Evolutionary conservation across 2,113 vertebrate species (phyloP).

Genomic region (Eptesicus fuscus): DNA sequence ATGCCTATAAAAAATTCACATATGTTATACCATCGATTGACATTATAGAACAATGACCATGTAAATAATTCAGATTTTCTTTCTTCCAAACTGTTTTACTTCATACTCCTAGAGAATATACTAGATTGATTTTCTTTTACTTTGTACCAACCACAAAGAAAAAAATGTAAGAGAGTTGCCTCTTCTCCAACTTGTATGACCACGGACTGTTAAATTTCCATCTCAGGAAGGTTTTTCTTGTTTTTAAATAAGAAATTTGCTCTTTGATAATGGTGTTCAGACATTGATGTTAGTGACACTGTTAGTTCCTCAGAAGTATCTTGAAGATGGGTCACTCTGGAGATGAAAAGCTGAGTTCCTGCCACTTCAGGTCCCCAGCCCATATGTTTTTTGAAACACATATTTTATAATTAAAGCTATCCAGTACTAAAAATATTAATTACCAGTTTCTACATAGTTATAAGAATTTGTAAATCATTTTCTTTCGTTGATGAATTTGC

Average conservation of each 20-base stretch:
- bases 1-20: background rate
- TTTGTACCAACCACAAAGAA: background rate
- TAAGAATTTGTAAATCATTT: background rate
- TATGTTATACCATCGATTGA: background rate
- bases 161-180: background rate
- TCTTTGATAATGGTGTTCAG: background rate
- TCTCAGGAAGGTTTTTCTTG: background rate
- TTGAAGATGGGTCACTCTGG: background rate
- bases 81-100: background rate
- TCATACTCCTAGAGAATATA: background rate
- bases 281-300: background rate
- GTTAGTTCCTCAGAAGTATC: background rate
- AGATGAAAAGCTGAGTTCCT: background rate
- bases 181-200: background rate
- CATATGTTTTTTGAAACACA: background rate
- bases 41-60: background rate
- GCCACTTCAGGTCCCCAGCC: background rate
- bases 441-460: background rate
- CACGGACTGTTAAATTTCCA: background rate
- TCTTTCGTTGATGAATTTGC: background rate
- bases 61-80: background rate
- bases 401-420: background rate
- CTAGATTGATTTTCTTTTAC: background rate
- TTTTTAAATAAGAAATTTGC: background rate
- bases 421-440: background rate